Evolutionary conservation across 2,888 invertebrate genomes (phyloP).

Genomic region (Myopa tessellatipennis): DNA sequence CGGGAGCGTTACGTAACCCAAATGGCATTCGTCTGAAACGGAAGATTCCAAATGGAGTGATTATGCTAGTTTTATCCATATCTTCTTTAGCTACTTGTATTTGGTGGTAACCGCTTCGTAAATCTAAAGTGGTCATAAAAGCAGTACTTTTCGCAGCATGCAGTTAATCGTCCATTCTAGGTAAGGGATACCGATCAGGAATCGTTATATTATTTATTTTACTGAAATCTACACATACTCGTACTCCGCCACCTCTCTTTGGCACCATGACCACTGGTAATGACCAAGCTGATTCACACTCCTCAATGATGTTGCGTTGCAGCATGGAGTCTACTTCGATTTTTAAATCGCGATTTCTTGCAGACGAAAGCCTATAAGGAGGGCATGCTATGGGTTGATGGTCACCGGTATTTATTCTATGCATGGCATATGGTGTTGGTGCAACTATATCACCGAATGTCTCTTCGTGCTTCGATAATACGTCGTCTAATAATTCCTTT

Average conservation of each 20-base stretch:
- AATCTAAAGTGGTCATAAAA: too few relatives aligned
- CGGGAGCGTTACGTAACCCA: conserved; percentile 22
- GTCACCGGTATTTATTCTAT: background rate
- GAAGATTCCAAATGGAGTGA: conserved; percentile 16
- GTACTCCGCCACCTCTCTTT: conserved; percentile 56
- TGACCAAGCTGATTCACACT: conserved; percentile 61
- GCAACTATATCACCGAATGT: background rate
- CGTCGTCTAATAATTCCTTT: too few relatives aligned
- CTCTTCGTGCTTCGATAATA: background rate
- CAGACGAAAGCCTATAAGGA: conserved; percentile 45
- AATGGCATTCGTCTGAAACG: conserved; percentile 31
- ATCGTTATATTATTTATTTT: background rate
- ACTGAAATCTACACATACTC: conserved; percentile 52
- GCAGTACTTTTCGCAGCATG: too few relatives aligned
- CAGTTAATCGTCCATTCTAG: conserved; percentile 1
- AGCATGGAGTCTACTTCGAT: conserved; percentile 49
- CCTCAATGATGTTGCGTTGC: conserved; percentile 56
- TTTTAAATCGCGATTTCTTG: conserved; percentile 32
- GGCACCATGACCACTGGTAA: conserved; percentile 44
- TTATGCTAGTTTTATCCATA: too few relatives aligned
- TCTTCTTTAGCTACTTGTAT: too few relatives aligned
- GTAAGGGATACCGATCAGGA: conserved; percentile 32
- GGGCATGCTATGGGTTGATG: conserved; percentile 25
- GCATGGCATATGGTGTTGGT: background rate
- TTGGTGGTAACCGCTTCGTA: too few relatives aligned